These are phyloP conservation scores for Lycorma delicatula DNA, from an alignment of 1,140 invertebrate species.

Conservation along the genomic window DNA sequence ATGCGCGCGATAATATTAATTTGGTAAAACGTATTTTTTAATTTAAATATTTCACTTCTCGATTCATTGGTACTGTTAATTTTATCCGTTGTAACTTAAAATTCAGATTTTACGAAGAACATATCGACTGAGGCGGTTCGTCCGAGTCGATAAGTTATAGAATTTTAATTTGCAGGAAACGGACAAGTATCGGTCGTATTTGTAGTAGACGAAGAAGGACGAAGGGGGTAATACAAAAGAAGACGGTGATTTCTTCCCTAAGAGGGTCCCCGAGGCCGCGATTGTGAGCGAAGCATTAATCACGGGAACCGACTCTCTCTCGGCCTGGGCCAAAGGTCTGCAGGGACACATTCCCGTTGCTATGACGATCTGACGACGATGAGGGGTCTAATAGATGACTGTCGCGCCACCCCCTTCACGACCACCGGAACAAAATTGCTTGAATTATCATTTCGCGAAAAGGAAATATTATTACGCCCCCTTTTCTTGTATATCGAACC, in stretches of 20 bases:
- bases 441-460: conserved; percentile 3
- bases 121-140: too few relatives aligned
- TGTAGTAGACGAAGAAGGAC: background rate
- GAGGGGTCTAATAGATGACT: background rate
- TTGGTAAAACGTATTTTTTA: too few relatives aligned
- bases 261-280: conserved; percentile 5
- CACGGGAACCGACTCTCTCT: too few relatives aligned
- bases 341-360: conserved; percentile 5
- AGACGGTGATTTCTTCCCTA: conserved; percentile 3
- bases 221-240: conserved; percentile 4
- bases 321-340: background rate
- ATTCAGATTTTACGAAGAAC: too few relatives aligned
- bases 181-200: too few relatives aligned
- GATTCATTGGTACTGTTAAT: too few relatives aligned
- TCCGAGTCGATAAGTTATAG: too few relatives aligned
- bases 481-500: conserved; percentile 2
- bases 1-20: too few relatives aligned
- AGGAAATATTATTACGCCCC: conserved; percentile 3
- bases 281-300: conserved; percentile 2
- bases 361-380: conserved; percentile 4
- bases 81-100: too few relatives aligned
- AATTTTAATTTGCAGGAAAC: too few relatives aligned
- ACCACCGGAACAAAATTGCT: background rate
- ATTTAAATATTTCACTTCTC: too few relatives aligned
- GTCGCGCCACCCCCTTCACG: too few relatives aligned